Conservation (phyloP, 2,113 vertebrate genomes). For the Heloderma charlesbogerti region DNA sequence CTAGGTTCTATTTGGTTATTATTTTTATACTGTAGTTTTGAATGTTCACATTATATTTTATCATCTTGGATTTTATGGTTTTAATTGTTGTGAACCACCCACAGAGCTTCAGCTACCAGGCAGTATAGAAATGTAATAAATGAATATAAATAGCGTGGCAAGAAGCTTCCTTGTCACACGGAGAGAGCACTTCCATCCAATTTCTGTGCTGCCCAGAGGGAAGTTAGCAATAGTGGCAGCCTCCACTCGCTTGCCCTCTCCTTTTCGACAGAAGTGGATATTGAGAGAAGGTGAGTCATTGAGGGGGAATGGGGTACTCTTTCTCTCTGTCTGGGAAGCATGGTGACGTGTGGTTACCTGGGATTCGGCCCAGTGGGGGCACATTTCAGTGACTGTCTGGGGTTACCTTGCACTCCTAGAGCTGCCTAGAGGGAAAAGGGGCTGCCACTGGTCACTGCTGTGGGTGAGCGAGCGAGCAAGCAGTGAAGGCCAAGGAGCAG, state of each 20-base stretch:
- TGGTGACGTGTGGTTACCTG: not conserved
- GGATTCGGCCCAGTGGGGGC: not conserved
- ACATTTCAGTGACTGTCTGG: not conserved
- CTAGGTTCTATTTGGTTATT: too few species aligned
- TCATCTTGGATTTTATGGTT: too few species aligned
- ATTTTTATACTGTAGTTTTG: too few species aligned
- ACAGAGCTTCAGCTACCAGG: too few species aligned
- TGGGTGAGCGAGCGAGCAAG: rapidly evolving
- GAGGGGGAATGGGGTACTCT: not conserved
- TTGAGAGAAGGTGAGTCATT: not conserved
- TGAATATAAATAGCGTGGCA: not conserved
- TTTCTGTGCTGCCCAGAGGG: not conserved
- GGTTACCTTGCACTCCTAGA: not conserved
- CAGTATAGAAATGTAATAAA: too few species aligned
- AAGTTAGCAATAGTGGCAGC: not conserved
- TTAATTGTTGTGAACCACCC: too few species aligned
- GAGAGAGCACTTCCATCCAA: not conserved
- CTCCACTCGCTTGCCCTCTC: not conserved
- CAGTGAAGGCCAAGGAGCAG: not conserved
- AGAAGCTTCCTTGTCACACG: not conserved
- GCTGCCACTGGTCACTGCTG: not conserved
- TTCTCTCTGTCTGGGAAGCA: not conserved
- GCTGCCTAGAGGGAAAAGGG: not conserved
- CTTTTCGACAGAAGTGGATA: not conserved
- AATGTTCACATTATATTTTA: too few species aligned